phyloP scores from a whole-genome alignment of 2,888 invertebrate species.

The Habroteleia sp. region DNA sequence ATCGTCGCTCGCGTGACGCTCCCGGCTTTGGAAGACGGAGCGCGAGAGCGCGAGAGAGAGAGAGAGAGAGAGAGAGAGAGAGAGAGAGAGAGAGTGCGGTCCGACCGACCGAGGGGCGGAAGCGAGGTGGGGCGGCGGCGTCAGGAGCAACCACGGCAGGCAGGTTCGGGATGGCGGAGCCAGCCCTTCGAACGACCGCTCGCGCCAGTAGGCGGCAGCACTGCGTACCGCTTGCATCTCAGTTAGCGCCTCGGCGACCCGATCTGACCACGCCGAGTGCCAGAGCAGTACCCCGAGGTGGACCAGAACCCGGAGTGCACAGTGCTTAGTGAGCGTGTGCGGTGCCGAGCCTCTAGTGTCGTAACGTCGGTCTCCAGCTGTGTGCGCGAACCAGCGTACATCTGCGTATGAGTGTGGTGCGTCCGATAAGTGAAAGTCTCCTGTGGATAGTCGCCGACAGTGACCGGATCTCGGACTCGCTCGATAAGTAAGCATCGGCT shows the following conservation, averaged over 20 bases:
- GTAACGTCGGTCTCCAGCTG: constrained; percentile 14
- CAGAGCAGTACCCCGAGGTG: constrained; percentile 21
- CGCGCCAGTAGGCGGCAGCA: constrained; percentile 80
- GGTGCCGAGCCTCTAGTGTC: constrained; percentile 26
- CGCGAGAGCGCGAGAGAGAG: constrained; percentile 59
- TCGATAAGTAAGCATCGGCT: constrained; percentile 24
- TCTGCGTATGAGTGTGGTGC: constrained; percentile 65
- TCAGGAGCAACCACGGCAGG: constrained; percentile 56
- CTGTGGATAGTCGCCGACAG: constrained; percentile 68
- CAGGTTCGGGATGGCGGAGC: constrained; percentile 68
- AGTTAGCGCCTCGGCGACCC: constrained; percentile 70
- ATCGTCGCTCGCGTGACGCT: constrained; percentile 73
- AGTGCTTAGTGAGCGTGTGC: constrained; percentile 41
- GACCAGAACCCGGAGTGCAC: constrained; percentile 24
- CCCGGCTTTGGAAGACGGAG: constrained; percentile 68
- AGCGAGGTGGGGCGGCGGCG: constrained; percentile 47
- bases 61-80: too few relatives aligned
- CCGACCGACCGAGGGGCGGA: constrained; percentile 55
- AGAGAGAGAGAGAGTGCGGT: constrained; percentile 61
- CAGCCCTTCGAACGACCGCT: constrained; percentile 68
- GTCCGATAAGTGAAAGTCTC: constrained; percentile 72
- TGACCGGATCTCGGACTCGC: constrained; percentile 37
- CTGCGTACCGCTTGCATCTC: constrained; percentile 80
- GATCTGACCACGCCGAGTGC: constrained; percentile 43
- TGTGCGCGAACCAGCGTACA: constrained; percentile 8